Evolutionary conservation across 2,113 vertebrate species (phyloP).

Genomic region (Myrmecophaga tridactyla): DNA sequence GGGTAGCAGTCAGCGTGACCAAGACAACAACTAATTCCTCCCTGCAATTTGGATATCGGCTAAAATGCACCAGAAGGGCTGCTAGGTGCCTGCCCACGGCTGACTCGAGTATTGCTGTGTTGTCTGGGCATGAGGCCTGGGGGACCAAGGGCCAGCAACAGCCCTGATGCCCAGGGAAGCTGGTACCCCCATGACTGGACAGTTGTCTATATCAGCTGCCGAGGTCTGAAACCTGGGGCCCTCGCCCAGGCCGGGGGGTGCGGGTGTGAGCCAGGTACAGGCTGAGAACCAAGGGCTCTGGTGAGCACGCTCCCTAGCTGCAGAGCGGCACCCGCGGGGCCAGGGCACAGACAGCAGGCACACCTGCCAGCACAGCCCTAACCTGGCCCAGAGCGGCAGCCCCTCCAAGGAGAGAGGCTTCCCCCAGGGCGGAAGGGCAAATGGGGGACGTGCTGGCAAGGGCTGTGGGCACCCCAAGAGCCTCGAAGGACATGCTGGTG

Average conservation of each 20-base stretch:
- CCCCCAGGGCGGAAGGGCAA: too few species aligned
- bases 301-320: conserved; percentile 80
- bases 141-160: conserved; percentile 75
- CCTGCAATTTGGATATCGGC: conserved; percentile 81
- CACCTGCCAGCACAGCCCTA: background rate
- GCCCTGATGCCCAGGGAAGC: conserved; percentile 77
- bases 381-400: background rate
- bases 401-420: background rate
- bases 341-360: background rate
- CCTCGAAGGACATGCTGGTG: conserved; percentile 70
- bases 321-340: conserved; percentile 80
- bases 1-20: conserved; percentile 72
- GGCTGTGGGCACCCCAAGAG: conserved; percentile 72
- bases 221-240: conserved; percentile 72
- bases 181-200: conserved; percentile 73
- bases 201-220: conserved; percentile 81
- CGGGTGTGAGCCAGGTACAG: conserved; percentile 71
- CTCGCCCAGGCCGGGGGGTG: conserved; percentile 66
- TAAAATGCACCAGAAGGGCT: conserved; percentile 87
- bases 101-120: conserved; percentile 90
- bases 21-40: conserved; percentile 73
- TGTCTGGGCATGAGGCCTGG: conserved; percentile 76
- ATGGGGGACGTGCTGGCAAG: conserved; percentile 58
- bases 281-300: conserved; percentile 75
- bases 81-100: conserved; percentile 78